Conservation (phyloP, 2,113 vertebrate species). For the Machaerirhynchus nigripectus region DNA sequence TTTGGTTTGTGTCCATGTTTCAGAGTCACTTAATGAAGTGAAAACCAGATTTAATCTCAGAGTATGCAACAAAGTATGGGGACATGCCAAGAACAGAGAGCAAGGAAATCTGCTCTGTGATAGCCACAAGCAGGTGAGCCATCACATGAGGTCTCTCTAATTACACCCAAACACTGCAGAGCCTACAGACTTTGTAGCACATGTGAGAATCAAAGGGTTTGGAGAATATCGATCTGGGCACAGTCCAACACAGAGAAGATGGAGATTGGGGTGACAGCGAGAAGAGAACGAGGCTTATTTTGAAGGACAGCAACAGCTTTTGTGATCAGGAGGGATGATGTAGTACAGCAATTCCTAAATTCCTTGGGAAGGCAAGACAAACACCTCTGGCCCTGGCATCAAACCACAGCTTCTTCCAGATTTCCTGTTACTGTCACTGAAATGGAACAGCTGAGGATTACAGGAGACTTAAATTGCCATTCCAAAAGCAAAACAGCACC, state of each 20-base stretch:
- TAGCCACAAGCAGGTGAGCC: neutral
- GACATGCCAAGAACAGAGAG: neutral
- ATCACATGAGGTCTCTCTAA: neutral
- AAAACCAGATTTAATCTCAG: neutral
- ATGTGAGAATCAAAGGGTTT: neutral
- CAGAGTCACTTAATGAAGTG: neutral
- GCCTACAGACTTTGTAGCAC: neutral
- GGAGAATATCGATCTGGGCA: neutral
- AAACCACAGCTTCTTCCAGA: neutral
- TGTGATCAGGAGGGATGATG: neutral
- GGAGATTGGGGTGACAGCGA: neutral
- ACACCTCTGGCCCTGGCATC: neutral
- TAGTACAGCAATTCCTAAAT: neutral
- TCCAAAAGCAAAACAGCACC: neutral
- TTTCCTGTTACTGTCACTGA: neutral
- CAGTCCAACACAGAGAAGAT: neutral
- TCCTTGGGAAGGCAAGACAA: neutral
- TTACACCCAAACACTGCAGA: neutral
- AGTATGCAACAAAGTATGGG: neutral
- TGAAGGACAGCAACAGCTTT: neutral
- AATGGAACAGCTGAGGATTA: neutral
- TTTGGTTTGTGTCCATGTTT: constrained; percentile 14
- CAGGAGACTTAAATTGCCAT: neutral
- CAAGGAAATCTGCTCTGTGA: neutral
- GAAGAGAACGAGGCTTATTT: neutral